These are phyloP conservation scores for Dreissena polymorpha DNA, from an alignment of 1,140 invertebrate species.

Conservation along the genomic window DNA sequence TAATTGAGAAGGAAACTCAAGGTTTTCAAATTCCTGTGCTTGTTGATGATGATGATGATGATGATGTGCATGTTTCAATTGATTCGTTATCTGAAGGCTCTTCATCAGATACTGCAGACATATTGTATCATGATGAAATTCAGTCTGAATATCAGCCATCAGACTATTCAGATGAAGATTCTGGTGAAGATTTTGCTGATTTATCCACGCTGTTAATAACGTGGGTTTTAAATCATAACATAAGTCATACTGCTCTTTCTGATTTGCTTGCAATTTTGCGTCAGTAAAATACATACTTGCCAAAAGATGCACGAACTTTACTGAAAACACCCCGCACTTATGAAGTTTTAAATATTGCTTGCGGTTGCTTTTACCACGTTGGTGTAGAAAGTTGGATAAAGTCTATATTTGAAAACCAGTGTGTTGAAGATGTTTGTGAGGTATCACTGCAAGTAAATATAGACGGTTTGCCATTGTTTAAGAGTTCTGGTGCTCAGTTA, in stretches of 20 bases:
- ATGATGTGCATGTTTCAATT: too few species aligned
- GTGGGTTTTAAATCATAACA: slow-evolving; percentile 44
- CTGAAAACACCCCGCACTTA: slow-evolving; percentile 40
- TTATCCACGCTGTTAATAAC: too few species aligned
- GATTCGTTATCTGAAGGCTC: not conserved
- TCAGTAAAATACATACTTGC: slow-evolving; percentile 35
- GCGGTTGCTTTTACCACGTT: slow-evolving; percentile 58
- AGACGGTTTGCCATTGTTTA: slow-evolving; percentile 61
- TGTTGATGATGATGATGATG: too few species aligned
- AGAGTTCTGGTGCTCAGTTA: slow-evolving; percentile 48
- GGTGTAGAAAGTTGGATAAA: slow-evolving; percentile 40
- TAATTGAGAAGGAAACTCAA: too few species aligned
- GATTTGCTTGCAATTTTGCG: slow-evolving; percentile 46
- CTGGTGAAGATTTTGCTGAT: not conserved
- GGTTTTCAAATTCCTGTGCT: too few species aligned
- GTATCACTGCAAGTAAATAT: too few species aligned
- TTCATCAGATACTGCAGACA: not conserved
- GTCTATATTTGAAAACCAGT: not conserved
- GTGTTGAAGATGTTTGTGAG: slow-evolving; percentile 1
- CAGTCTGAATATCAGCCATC: not conserved
- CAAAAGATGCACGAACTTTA: slow-evolving; percentile 56
- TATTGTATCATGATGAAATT: not conserved
- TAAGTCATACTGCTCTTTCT: slow-evolving; percentile 27
- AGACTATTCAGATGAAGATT: not conserved
- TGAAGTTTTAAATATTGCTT: slow-evolving; percentile 36